phyloP scores from a whole-genome alignment of 2,888 invertebrate species.

The Latheticus oryzae region DNA sequence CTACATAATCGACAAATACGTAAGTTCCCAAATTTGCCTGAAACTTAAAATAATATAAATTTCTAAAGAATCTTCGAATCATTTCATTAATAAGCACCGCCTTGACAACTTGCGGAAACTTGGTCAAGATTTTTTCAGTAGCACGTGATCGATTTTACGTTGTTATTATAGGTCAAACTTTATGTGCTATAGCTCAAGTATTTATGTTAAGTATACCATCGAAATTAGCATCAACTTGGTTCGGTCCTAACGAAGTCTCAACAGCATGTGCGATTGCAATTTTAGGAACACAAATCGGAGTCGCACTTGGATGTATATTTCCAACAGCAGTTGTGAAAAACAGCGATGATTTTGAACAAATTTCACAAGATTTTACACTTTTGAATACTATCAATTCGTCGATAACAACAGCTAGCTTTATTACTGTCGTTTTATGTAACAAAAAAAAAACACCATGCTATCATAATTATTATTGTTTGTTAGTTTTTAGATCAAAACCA shows the following conservation, averaged over 20 bases:
- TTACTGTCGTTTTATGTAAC: slow-evolving; percentile 57
- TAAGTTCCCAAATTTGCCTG: slow-evolving; percentile 42
- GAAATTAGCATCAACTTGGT: slow-evolving; percentile 80
- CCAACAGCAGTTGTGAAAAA: slow-evolving; percentile 50
- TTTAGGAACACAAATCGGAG: slow-evolving; percentile 90
- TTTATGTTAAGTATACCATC: slow-evolving; percentile 77
- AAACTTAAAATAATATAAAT: not conserved
- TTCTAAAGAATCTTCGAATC: slow-evolving; percentile 68
- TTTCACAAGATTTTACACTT: slow-evolving; percentile 44
- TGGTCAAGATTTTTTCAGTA: slow-evolving; percentile 72
- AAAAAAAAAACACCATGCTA: too few species aligned
- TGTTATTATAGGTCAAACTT: slow-evolving; percentile 72
- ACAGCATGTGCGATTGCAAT: slow-evolving; percentile 95
- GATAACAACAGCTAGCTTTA: slow-evolving; percentile 43
- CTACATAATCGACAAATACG: slow-evolving; percentile 72
- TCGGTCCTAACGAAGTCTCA: slow-evolving; percentile 93
- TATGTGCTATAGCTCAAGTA: slow-evolving; percentile 71
- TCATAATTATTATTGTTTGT: not conserved
- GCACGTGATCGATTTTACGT: slow-evolving; percentile 71
- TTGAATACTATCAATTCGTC: slow-evolving; percentile 50
- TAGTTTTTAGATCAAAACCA: slow-evolving; percentile 88
- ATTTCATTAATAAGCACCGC: slow-evolving; percentile 68
- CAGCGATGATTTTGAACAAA: slow-evolving; percentile 42
- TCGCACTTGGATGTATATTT: slow-evolving; percentile 45
- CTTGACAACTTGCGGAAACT: slow-evolving; percentile 72